Conservation (phyloP, 2,797 vertebrate species). For the Aulostomus chinensis region DNA sequence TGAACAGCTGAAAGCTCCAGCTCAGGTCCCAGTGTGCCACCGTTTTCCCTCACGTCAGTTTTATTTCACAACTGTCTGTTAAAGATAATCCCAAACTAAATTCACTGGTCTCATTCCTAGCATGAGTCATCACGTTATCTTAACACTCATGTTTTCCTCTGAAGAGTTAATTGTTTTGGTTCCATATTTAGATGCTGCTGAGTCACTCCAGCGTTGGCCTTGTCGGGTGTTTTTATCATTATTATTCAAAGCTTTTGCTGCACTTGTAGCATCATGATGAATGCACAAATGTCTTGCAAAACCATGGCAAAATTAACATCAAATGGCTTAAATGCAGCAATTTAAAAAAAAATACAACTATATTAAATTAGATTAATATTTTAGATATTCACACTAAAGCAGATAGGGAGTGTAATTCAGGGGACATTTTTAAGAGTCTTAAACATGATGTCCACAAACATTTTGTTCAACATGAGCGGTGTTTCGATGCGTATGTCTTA, state of each 20-base stretch:
- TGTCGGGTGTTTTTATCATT: background rate
- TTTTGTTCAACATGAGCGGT: too few species aligned
- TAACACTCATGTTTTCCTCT: background rate
- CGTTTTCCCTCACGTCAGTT: slow-evolving; percentile 5
- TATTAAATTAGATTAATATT: slow-evolving; percentile 1
- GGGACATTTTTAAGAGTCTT: too few species aligned
- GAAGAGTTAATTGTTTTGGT: slow-evolving; percentile 13
- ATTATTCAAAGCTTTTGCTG: too few species aligned
- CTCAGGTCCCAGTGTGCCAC: background rate
- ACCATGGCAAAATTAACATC: too few species aligned
- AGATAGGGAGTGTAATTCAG: too few species aligned
- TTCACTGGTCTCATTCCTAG: slow-evolving; percentile 5
- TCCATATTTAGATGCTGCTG: background rate
- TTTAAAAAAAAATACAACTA: too few species aligned
- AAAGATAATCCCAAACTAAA: slow-evolving; percentile 8
- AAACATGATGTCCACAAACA: too few species aligned
- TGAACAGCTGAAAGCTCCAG: slow-evolving; percentile 8
- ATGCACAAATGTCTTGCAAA: too few species aligned
- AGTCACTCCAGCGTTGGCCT: slow-evolving; percentile 13
- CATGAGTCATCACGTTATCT: slow-evolving; percentile 3
- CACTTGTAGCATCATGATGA: too few species aligned
- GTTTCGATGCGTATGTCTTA: too few species aligned
- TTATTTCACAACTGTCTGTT: slow-evolving; percentile 11
- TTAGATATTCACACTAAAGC: too few species aligned
- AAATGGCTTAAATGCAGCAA: too few species aligned